Evolutionary conservation across 2,888 invertebrate genomes (phyloP).

Genomic region (Piscicola geometra): DNA sequence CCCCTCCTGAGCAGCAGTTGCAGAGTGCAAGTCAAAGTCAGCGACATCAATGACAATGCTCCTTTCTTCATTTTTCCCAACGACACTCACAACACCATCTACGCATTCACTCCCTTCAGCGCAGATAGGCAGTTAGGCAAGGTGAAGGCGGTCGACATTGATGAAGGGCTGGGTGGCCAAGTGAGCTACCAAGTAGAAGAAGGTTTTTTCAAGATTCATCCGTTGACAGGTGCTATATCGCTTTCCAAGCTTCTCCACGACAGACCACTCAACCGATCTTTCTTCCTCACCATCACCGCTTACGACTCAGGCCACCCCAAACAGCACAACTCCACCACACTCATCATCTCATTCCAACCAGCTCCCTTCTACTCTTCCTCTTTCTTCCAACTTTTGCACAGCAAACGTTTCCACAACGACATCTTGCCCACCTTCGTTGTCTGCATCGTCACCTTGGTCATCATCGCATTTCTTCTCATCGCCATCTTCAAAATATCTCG

Average conservation of each 20-base stretch:
- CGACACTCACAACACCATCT: conserved; percentile 32
- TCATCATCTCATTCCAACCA: conserved; percentile 32
- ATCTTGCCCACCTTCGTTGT: conserved; percentile 25
- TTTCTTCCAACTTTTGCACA: conserved; percentile 25
- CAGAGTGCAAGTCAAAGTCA: conserved; percentile 37
- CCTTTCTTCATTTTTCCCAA: conserved; percentile 42
- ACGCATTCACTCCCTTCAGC: conserved; percentile 18
- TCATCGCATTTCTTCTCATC: conserved; percentile 31
- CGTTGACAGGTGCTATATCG: conserved; percentile 36
- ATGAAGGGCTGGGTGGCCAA: conserved; percentile 38
- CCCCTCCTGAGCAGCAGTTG: conserved; percentile 35
- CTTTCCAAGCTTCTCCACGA: neutral
- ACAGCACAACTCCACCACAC: conserved; percentile 26
- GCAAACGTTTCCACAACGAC: conserved; percentile 29
- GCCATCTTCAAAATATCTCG: conserved; percentile 33
- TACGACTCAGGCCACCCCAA: conserved; percentile 35
- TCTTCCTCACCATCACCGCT: conserved; percentile 37
- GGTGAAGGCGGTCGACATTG: conserved; percentile 36
- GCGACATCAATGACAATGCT: conserved; percentile 44
- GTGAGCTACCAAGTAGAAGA: conserved; percentile 35
- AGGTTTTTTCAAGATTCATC: conserved; percentile 40
- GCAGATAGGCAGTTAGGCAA: conserved; percentile 36
- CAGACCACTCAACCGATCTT: conserved; percentile 19
- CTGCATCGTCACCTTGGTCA: conserved; percentile 29
- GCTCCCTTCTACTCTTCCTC: conserved; percentile 15